Evolutionary conservation across 2,797 vertebrate genomes (phyloP).

Genomic region (Argentina silus): DNA sequence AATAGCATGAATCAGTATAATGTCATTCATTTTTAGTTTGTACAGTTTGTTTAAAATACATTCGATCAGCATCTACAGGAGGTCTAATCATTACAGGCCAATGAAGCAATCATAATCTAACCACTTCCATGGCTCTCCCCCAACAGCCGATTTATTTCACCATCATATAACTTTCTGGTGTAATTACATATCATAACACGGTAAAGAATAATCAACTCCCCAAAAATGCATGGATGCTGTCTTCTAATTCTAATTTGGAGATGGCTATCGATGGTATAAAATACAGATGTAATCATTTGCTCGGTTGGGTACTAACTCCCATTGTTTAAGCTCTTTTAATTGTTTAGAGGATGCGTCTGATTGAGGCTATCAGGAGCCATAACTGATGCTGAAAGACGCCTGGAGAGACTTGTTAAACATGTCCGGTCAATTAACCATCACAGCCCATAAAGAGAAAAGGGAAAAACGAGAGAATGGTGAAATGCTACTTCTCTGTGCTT

Average conservation of each 20-base stretch:
- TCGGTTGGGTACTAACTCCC: slow-evolving; percentile 43
- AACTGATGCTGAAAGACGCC: slow-evolving; percentile 23
- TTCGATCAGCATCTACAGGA: not conserved
- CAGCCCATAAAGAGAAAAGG: not conserved
- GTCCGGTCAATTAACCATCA: slow-evolving; percentile 33
- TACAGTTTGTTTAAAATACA: not conserved
- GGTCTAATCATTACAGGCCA: not conserved
- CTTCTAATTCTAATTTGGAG: slow-evolving; percentile 39
- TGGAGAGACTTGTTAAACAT: slow-evolving; percentile 28
- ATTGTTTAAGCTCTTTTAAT: slow-evolving; percentile 31
- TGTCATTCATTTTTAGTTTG: not conserved
- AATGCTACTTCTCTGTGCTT: slow-evolving; percentile 25
- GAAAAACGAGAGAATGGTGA: not conserved
- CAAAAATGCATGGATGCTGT: slow-evolving; percentile 13
- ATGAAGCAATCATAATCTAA: not conserved
- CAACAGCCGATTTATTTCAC: not conserved
- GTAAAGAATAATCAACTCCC: not conserved
- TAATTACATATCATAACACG: not conserved
- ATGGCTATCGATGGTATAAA: slow-evolving; percentile 49
- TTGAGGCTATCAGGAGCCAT: slow-evolving; percentile 36
- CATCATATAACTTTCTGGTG: not conserved
- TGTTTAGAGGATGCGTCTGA: slow-evolving; percentile 35
- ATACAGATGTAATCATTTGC: slow-evolving; percentile 61
- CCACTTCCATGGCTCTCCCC: not conserved
- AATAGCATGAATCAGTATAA: not conserved